Conservation (phyloP, 2,888 invertebrate species). For the Nesidiocoris tenuis region DNA sequence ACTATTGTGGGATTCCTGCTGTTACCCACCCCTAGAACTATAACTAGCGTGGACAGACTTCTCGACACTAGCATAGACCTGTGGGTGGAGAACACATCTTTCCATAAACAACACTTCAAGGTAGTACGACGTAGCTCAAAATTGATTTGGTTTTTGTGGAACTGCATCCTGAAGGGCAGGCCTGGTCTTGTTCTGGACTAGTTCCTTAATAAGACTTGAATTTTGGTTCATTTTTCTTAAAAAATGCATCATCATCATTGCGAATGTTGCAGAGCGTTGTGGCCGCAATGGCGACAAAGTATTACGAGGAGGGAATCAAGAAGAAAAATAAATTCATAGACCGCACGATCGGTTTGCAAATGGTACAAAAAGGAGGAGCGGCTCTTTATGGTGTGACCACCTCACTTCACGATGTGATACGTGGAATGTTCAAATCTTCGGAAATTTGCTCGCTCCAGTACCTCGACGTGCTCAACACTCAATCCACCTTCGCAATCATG, state of each 20-base stretch:
- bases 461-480: constrained; percentile 40
- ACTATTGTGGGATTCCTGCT: constrained; percentile 48
- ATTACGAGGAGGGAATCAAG: constrained; percentile 43
- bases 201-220: too few relatives aligned
- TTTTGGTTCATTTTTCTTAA: neutral
- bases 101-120: constrained; percentile 46
- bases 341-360: constrained; percentile 41
- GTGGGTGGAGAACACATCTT: constrained; percentile 47
- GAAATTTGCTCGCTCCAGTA: constrained; percentile 48
- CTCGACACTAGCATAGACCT: constrained; percentile 46
- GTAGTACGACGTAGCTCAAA: too few relatives aligned
- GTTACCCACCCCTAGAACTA: constrained; percentile 47
- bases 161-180: neutral
- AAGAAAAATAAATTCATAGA: constrained; percentile 45
- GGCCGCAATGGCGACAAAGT: constrained; percentile 31
- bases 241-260: too few relatives aligned
- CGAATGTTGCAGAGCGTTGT: constrained; percentile 36
- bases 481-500: constrained; percentile 40
- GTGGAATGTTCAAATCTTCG: constrained; percentile 42
- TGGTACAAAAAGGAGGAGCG: constrained; percentile 41
- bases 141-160: too few relatives aligned
- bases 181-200: neutral
- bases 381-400: constrained; percentile 45
- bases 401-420: constrained; percentile 43
- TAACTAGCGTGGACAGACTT: constrained; percentile 47